Conservation (phyloP, 2,888 invertebrate species). For the Drosophila austrosaltans region DNA sequence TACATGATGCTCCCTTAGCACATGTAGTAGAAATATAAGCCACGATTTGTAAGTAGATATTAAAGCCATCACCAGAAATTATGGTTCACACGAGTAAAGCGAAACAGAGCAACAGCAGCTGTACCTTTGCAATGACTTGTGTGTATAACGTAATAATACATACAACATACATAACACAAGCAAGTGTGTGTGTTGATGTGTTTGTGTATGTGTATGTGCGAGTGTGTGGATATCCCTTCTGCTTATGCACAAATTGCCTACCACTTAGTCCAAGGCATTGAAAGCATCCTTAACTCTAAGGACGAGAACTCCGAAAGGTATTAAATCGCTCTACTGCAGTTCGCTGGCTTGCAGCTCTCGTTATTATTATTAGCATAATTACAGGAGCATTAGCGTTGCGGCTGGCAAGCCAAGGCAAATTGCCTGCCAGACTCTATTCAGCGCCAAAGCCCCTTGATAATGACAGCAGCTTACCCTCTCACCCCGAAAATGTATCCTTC, state of each 20-base stretch:
- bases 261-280: slow-evolving; percentile 41
- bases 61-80: slow-evolving; percentile 10
- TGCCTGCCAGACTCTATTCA: slow-evolving; percentile 38
- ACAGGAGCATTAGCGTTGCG: slow-evolving; percentile 71
- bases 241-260: slow-evolving; percentile 42
- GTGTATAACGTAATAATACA: slow-evolving; percentile 1
- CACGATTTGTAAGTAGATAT: slow-evolving; percentile 2
- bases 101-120: neutral
- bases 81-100: neutral
- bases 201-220: slow-evolving; percentile 10
- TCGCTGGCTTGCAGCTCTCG: slow-evolving; percentile 43
- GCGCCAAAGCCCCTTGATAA: slow-evolving; percentile 44
- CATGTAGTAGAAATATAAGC: neutral
- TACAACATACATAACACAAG: slow-evolving; percentile 1
- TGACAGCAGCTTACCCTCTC: slow-evolving; percentile 48
- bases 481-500: slow-evolving; percentile 34
- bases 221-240: slow-evolving; percentile 34
- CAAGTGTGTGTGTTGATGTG: neutral
- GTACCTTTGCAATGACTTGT: neutral
- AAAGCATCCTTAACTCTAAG: slow-evolving; percentile 54
- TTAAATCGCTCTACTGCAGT: slow-evolving; percentile 28
- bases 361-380: slow-evolving; percentile 76
- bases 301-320: slow-evolving; percentile 48
- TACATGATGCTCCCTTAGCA: neutral
- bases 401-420: slow-evolving; percentile 60